Evolutionary conservation across 2,113 vertebrate species (phyloP).

Genomic region (Mohoua ochrocephala): DNA sequence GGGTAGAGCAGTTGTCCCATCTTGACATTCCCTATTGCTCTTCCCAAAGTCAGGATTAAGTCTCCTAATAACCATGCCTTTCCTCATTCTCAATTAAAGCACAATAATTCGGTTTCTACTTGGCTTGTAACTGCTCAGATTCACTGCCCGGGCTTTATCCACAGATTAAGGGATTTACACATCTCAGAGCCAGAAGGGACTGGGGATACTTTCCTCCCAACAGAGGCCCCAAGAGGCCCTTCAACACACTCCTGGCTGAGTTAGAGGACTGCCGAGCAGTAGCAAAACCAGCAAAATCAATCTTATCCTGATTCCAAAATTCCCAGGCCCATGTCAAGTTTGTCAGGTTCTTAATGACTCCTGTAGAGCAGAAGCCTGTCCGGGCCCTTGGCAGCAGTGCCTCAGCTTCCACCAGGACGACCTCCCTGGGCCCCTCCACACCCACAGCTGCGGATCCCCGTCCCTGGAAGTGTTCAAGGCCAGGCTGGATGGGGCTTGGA

Average conservation of each 20-base stretch:
- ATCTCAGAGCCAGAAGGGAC: background rate
- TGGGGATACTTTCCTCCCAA: background rate
- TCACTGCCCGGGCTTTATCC: background rate
- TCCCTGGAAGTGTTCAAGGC: background rate
- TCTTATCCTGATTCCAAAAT: background rate
- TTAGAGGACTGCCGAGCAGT: background rate
- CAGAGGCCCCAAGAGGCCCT: background rate
- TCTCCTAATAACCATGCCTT: background rate
- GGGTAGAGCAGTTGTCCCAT: background rate
- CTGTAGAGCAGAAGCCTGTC: background rate
- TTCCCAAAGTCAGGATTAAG: background rate
- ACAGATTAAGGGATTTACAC: background rate
- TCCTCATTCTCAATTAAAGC: background rate
- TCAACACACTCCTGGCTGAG: background rate
- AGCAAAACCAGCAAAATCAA: background rate
- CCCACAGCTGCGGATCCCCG: background rate
- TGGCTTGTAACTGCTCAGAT: background rate
- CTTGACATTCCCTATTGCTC: background rate
- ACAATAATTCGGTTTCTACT: background rate
- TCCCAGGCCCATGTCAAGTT: background rate
- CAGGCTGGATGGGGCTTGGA: background rate
- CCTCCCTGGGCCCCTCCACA: background rate
- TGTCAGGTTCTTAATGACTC: background rate
- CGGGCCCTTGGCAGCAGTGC: accelerated
- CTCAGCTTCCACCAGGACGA: accelerated